Base-by-base conservation (phyloP, 2,113 vertebrate genomes). In the Oreotragus oreotragus region DNA sequence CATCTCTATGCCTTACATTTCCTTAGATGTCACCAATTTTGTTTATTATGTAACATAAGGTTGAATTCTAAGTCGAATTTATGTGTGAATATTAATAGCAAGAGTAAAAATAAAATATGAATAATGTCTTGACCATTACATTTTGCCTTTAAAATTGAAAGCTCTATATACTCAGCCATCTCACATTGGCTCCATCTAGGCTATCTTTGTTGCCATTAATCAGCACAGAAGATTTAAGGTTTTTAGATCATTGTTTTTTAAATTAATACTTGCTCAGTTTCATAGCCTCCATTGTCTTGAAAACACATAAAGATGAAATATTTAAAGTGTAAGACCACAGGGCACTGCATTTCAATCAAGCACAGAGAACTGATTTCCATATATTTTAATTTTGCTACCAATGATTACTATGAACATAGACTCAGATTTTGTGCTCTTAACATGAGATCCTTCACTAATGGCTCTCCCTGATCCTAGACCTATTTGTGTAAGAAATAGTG, bases 101-200 rank as follows among this genome's bases (percentile, higher is more conserved):
- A 96, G 19, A 87, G 25, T 94, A 55, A 90, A 49, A 28, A 91
- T 95, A 64, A 91, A 92, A 95, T 87, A 96, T 62, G 57, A 95
- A 95, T 83, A 80, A 93, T 91, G 45, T 49, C n/a, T 94, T 81
- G 47, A 53, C 27, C 27, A 64, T 87, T 88, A 60, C 17, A 92
- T 90, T 90, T 10, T 86, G 23, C 6, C 23, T 49, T 94, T 87
- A 53, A 96, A 64, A 86, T 21, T n/a, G 57, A 90, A 96, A 88
- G 27, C 45, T 55, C 60, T 80, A 16, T 53, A 43, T 94, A 64
- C 23, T 95, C 5, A 94, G 36, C 36, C 55, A 53, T 36, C 33
- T 81, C 13, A 8, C 53, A 58, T 43, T 73, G 90, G 23, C 28
- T 94, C 23, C 36, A 95, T 80, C n/a, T 80, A 77, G 33, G 94